Evolutionary conservation across 2,797 vertebrate genomes (phyloP).

Genomic region (Leptatherina wallacei): DNA sequence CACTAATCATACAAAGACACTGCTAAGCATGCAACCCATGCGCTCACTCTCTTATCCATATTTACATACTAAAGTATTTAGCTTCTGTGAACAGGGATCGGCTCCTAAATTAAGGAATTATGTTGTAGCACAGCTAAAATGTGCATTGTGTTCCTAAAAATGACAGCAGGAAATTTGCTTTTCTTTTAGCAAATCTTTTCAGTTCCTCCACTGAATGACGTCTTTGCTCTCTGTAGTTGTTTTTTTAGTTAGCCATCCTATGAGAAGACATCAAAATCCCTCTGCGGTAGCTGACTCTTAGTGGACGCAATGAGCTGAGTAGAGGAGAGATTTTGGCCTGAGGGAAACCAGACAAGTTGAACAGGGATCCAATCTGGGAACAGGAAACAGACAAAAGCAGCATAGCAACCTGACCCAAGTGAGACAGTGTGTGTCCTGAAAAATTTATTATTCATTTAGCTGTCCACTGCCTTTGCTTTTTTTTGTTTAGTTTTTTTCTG

Average conservation of each 20-base stretch:
- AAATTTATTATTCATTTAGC: constrained; percentile 52
- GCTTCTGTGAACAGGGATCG: constrained; percentile 11
- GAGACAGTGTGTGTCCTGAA: constrained; percentile 24
- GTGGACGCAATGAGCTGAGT: constrained; percentile 44
- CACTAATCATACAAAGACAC: constrained; percentile 69
- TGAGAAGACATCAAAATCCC: constrained; percentile 42
- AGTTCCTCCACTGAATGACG: constrained; percentile 8
- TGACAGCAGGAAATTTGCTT: constrained; percentile 3
- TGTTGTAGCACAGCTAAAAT: constrained; percentile 30
- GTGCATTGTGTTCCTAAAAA: constrained; percentile 14
- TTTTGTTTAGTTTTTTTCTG: constrained; percentile 52
- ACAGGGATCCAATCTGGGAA: constrained; percentile 36
- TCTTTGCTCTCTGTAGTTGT: constrained; percentile 20
- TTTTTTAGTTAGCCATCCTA: constrained; percentile 31
- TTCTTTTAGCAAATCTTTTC: constrained; percentile 10
- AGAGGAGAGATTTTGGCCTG: constrained; percentile 30
- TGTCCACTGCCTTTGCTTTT: constrained; percentile 25
- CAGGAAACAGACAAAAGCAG: constrained; percentile 21
- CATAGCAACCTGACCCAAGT: constrained; percentile 3
- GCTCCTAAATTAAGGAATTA: constrained; percentile 45
- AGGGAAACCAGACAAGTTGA: constrained; percentile 29
- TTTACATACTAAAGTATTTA: constrained; percentile 50
- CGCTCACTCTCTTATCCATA: constrained; percentile 47
- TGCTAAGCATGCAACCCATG: constrained; percentile 48
- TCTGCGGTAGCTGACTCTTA: constrained; percentile 18